Evolutionary conservation across 2,797 vertebrate species (phyloP), one percentile per base, ranked within the genome.

Genomic region (Thunnus albacares): DNA sequence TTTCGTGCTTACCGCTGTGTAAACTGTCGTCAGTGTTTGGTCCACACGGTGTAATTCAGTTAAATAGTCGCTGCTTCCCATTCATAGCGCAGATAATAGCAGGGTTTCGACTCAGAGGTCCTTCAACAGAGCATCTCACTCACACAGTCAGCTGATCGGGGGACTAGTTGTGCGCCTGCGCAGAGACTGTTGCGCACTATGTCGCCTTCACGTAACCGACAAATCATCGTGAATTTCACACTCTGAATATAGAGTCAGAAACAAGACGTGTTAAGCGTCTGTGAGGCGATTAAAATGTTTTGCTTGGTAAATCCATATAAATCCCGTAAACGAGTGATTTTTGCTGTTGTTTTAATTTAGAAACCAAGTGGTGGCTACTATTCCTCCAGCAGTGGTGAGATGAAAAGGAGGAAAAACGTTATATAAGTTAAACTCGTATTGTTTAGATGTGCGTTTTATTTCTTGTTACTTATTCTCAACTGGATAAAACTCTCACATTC

Each of bases 111-210:
- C 67, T 81, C 81, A 74, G 79, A 81, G 87, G 73, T 87, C 85
- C 87, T 88, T 90, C 90, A 82, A 61, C 71, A 84, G 26, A 90
- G 67, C 89, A 89, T 93, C 89, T 92, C 89, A 87, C 68, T 89
- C 88, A 88, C 43, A 83, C 43, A 83, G 94, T 96, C 95, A 96
- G 95, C 94, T 96, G 95, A 96, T 82, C 91, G 33, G 26, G 58
- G 20, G 45, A 76, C 47, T 4, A 18, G 17, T n/a, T 51, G 56
- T 87, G 92, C 80, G 89, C 20, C 2, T 91, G 93, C 91, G 92
- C 87, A 53, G 2, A 30, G 2, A 8, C 28, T n/a, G 14, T 47
- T 80, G 84, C 75, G 80, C 81, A n/a, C 62, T 28, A 0, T 5
- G 70, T 58, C 71, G 72, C 72, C 10, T 77, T 90, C 81, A 84